Conservation (phyloP, 64 coral and sea anemone species). For the Stichodactyla mertensii region DNA sequence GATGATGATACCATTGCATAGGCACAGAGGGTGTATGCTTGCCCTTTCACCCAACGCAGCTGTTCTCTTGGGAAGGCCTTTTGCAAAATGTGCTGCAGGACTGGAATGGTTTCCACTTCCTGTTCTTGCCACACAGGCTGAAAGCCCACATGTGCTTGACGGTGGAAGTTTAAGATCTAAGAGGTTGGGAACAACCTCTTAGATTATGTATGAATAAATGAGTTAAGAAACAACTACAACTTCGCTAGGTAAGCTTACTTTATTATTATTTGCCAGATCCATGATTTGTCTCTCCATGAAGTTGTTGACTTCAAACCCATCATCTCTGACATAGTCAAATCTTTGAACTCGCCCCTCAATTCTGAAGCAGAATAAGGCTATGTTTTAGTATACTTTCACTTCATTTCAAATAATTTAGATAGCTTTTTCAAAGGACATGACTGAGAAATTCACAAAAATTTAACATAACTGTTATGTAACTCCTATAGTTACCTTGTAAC, state of each 20-base stretch:
- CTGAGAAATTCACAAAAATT: too few relatives aligned
- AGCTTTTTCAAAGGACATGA: too few relatives aligned
- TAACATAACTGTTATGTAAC: neutral
- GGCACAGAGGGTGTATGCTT: neutral
- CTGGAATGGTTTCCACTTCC: neutral
- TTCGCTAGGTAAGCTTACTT: neutral
- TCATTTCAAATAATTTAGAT: too few relatives aligned
- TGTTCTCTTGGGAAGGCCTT: conserved; percentile 1
- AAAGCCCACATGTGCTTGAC: too few relatives aligned
- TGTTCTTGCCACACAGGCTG: conserved; percentile 3
- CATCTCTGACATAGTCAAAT: too few relatives aligned
- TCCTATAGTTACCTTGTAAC: conserved; percentile 15
- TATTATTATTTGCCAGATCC: neutral
- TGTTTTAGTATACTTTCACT: neutral
- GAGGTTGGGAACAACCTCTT: too few relatives aligned
- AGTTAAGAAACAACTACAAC: too few relatives aligned
- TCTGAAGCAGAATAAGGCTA: neutral
- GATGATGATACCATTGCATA: conserved; percentile 11
- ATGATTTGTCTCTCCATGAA: conserved; percentile 6
- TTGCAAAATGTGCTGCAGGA: neutral
- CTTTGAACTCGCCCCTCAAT: too few relatives aligned
- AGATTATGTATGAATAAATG: too few relatives aligned
- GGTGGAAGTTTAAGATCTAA: too few relatives aligned
- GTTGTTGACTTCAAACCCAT: too few relatives aligned
- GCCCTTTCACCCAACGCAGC: conserved; percentile 14